These are phyloP conservation scores for Limnephilus auricula DNA, from an alignment of 2,888 invertebrate genomes.

Conservation along the genomic window DNA sequence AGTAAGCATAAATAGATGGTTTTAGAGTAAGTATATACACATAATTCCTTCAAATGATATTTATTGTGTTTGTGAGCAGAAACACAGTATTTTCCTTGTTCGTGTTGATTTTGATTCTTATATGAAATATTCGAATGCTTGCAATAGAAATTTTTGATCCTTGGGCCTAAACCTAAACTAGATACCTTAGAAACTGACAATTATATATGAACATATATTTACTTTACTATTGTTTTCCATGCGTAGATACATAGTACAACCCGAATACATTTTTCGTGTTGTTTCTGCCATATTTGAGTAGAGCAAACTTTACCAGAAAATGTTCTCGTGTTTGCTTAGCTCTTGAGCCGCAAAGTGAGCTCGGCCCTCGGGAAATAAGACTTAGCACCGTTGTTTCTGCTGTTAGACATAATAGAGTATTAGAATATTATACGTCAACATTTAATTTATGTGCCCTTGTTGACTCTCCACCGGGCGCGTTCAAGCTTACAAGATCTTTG, in stretches of 20 bases:
- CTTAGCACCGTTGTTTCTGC: neutral
- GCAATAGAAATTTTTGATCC: no score
- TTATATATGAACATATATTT: no score
- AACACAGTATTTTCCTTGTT: neutral
- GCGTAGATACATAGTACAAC: neutral
- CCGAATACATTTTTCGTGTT: neutral
- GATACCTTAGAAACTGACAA: no score
- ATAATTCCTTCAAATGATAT: neutral
- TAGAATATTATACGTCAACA: constrained; percentile 20
- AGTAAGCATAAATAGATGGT: no score
- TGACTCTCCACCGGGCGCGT: neutral
- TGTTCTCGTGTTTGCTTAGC: constrained; percentile 14
- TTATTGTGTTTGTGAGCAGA: neutral
- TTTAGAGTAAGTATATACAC: no score
- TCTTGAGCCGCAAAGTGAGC: constrained; percentile 14
- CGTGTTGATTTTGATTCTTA: neutral
- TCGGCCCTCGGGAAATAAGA: constrained; percentile 28
- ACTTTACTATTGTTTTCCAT: neutral
- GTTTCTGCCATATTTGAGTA: constrained; percentile 23
- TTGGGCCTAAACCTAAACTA: no score
- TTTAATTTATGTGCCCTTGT: neutral
- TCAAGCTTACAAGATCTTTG: neutral
- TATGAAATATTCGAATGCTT: neutral
- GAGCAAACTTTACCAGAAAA: neutral
- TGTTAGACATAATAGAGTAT: neutral